Evolutionary conservation across 2,113 vertebrate genomes (phyloP).

Genomic region (Myotis davidii): DNA sequence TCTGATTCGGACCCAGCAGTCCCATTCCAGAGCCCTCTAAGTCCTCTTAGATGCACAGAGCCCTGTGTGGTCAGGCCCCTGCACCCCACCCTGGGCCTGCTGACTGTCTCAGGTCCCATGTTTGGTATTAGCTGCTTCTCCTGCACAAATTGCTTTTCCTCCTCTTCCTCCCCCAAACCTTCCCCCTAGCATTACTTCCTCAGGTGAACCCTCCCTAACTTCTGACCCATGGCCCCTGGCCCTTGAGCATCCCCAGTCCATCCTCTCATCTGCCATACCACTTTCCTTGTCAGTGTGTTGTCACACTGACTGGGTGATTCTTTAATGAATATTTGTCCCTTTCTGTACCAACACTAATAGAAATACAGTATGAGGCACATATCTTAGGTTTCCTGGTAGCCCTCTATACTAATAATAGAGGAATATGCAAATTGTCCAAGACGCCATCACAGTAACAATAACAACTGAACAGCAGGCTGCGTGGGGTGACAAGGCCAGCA

Average conservation of each 20-base stretch:
- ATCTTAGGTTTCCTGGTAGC: background rate
- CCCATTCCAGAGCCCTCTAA: background rate
- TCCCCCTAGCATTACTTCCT: background rate
- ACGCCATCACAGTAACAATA: too few relatives aligned
- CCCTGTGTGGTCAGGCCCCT: background rate
- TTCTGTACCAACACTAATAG: background rate
- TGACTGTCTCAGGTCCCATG: accelerated
- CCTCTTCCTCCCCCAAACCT: background rate
- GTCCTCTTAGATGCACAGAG: background rate
- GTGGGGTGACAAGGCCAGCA: too few relatives aligned
- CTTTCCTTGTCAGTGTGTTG: background rate
- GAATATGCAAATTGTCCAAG: too few relatives aligned
- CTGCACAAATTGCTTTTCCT: background rate
- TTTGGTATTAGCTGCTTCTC: background rate
- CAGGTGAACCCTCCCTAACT: background rate
- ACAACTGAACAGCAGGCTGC: too few relatives aligned
- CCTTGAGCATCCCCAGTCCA: background rate
- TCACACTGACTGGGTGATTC: too few relatives aligned
- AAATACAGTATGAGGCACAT: background rate
- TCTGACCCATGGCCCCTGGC: background rate
- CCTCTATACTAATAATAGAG: too few relatives aligned
- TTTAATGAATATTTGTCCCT: background rate
- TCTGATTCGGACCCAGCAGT: background rate
- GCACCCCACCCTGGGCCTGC: accelerated
- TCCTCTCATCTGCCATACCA: background rate